A percentile compares a stretch with the other conserved stretches of the same genome.
Conservation (phyloP, 2,797 vertebrate species). For the Pangasius larnaudii region DNA sequence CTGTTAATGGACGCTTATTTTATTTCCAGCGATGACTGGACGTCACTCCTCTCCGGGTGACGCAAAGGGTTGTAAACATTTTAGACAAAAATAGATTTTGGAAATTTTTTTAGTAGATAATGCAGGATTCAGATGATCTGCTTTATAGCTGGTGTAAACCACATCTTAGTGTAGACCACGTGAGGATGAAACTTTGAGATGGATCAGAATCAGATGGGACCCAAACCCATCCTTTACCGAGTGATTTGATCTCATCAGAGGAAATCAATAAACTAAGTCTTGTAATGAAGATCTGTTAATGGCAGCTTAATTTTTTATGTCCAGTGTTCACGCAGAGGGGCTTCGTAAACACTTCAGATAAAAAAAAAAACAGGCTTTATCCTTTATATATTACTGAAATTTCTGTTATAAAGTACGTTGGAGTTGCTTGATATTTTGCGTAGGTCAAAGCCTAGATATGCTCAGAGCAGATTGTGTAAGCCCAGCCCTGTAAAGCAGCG, state of each 20-base stretch:
- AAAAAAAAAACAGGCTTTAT: background rate
- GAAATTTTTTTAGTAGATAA: background rate
- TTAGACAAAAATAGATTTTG: background rate
- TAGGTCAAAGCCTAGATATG: no score
- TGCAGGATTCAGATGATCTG: background rate
- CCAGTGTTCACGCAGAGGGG: background rate
- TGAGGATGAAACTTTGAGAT: background rate
- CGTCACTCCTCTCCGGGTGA: background rate
- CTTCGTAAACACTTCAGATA: background rate
- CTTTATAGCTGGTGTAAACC: background rate
- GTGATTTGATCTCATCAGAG: background rate
- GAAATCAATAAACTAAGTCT: background rate
- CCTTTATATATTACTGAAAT: background rate
- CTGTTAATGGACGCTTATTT: conserved; percentile 6
- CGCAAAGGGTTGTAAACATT: background rate
- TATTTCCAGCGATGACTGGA: background rate
- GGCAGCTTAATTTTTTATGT: background rate
- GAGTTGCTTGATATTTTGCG: background rate
- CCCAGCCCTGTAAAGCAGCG: background rate
- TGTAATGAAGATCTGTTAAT: background rate
- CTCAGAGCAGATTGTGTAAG: background rate
- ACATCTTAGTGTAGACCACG: background rate
- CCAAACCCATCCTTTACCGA: background rate
- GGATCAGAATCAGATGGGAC: background rate
- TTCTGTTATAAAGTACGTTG: background rate